A percentile compares a stretch with the other conserved stretches of the same genome.
Conservation (phyloP, 92 coral and sea anemone species). For the Hydrozoanthus gracilis region DNA sequence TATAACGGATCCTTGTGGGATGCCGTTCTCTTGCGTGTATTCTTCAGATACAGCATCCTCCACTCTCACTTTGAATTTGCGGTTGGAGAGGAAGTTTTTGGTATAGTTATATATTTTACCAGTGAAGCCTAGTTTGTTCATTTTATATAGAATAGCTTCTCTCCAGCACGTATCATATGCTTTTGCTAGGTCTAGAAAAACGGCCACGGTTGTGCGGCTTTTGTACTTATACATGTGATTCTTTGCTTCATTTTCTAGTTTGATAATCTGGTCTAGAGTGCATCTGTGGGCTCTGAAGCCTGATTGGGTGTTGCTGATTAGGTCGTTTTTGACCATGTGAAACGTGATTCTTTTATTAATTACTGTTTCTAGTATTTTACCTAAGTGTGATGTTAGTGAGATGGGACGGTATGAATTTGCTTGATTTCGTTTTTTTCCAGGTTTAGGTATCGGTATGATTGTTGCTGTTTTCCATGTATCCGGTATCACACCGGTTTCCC, state of each 20-base stretch:
- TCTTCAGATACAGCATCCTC: not conserved
- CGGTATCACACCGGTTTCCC: not conserved
- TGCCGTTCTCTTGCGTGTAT: not conserved
- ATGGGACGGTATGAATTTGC: not conserved
- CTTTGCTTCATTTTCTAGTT: not conserved
- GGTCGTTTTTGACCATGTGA: not conserved
- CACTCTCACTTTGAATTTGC: not conserved
- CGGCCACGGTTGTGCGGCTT: not conserved
- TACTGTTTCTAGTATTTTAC: not conserved
- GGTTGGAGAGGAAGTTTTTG: not conserved
- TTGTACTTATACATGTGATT: not conserved
- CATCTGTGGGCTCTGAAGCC: not conserved
- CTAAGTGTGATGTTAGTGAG: not conserved
- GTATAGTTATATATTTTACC: not conserved
- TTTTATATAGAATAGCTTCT: not conserved
- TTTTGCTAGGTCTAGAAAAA: not conserved
- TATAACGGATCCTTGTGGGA: not conserved
- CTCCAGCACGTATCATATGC: conserved; percentile 7
- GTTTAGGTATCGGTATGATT: not conserved
- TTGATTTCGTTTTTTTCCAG: not conserved
- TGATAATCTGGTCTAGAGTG: not conserved
- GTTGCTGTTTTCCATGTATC: not conserved
- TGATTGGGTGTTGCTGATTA: not conserved
- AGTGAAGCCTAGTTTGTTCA: not conserved
- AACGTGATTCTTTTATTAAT: not conserved